Conservation (phyloP, 2,797 vertebrate genomes). For the Simalia tracyae region DNA sequence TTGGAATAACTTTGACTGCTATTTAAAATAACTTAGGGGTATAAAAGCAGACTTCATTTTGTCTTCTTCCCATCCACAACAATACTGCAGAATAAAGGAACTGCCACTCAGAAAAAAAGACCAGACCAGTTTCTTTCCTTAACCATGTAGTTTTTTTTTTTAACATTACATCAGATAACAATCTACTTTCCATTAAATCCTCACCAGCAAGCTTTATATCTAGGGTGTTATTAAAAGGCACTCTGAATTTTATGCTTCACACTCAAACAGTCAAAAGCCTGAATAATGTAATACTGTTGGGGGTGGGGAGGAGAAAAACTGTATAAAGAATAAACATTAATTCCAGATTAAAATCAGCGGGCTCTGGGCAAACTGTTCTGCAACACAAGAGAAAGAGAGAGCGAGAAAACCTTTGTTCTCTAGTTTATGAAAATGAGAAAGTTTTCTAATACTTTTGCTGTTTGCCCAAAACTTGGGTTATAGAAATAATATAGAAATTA, state of each 20-base stretch:
- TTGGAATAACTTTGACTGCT: slow-evolving; percentile 42
- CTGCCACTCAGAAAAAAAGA: slow-evolving; percentile 31
- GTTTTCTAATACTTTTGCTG: not conserved
- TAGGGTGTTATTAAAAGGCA: slow-evolving; percentile 7
- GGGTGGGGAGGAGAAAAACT: not conserved
- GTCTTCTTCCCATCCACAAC: slow-evolving; percentile 24
- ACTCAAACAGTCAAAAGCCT: not conserved
- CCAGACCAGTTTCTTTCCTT: slow-evolving; percentile 12
- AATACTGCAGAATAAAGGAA: slow-evolving; percentile 47
- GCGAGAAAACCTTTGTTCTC: not conserved
- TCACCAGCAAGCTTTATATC: slow-evolving; percentile 16
- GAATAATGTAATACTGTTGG: not conserved
- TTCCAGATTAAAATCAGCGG: not conserved
- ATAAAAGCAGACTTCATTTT: slow-evolving; percentile 31
- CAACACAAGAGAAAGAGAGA: not conserved
- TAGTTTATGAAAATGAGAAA: not conserved
- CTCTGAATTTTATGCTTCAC: slow-evolving; percentile 4
- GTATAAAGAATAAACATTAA: slow-evolving; percentile 26
- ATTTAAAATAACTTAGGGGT: slow-evolving; percentile 28
- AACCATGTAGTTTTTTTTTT: slow-evolving; percentile 37
- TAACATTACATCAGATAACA: slow-evolving; percentile 42
- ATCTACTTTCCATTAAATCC: slow-evolving; percentile 18
- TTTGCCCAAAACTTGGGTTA: not conserved
- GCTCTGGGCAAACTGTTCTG: not conserved
- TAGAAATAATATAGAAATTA: not conserved